These are phyloP conservation scores for Vulpes ferrilata DNA, from an alignment of 2,113 vertebrate genomes.

Conservation along the genomic window DNA sequence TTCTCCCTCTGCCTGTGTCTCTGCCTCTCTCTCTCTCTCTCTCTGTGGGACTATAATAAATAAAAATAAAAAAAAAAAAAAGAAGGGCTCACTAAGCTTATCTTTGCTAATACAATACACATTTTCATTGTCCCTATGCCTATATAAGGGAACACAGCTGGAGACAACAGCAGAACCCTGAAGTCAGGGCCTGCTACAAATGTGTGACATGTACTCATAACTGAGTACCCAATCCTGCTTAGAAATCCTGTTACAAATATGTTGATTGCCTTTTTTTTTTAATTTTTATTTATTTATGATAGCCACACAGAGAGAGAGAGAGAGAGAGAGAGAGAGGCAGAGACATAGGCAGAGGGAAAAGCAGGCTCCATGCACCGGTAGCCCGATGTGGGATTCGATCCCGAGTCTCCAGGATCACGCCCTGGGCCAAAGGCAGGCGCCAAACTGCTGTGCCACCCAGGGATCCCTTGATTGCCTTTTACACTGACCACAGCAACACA, in stretches of 20 bases:
- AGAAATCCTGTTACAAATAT: background rate
- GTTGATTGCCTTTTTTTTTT: background rate
- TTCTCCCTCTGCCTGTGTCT: too few relatives aligned
- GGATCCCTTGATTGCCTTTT: background rate
- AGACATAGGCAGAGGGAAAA: too few relatives aligned
- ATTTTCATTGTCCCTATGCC: background rate
- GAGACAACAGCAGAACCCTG: conserved; percentile 26
- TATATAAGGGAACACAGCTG: background rate
- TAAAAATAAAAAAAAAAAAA: background rate
- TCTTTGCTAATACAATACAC: background rate
- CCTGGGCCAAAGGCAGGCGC: too few relatives aligned
- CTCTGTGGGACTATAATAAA: too few relatives aligned
- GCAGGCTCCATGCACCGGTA: too few relatives aligned
- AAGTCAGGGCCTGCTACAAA: conserved; percentile 41
- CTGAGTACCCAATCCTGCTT: background rate
- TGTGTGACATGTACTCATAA: background rate
- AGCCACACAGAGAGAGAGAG: too few relatives aligned
- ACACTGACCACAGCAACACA: background rate
- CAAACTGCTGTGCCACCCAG: too few relatives aligned
- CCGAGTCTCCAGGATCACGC: too few relatives aligned
- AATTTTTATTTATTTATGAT: too few relatives aligned
- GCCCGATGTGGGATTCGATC: too few relatives aligned
- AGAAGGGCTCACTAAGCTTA: background rate
- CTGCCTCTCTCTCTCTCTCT: too few relatives aligned
- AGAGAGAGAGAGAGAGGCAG: too few relatives aligned